Base-by-base conservation (phyloP, 2,888 invertebrate genomes). In the Chrysodeixis includens region DNA sequence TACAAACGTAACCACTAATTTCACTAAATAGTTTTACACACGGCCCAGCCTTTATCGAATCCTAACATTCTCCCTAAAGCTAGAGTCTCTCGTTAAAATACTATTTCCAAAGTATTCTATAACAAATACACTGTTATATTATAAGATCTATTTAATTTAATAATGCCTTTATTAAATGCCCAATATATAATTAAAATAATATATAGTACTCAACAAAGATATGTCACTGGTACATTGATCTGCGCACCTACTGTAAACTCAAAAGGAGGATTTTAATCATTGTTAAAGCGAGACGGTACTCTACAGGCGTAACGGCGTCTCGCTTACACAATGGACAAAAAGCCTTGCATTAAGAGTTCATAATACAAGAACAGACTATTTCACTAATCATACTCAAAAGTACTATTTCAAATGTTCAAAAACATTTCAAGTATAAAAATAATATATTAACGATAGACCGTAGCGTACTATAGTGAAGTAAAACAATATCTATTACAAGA, bases 31-130 rank as follows among this genome's bases (percentile, higher is more conserved):
- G 54, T 71, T 79, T 86, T 91, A 92, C 91, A 93, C 92, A 76
- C 83, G 85, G 86, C 92, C 92, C 93, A 93, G 92, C 92, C 91
- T 92, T 81, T 64, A 73, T 64, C 59, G 60, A 71, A 71, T 73
- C 30, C 30, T 56, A 61, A 69, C 54, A 73, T 66, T 65, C 61
- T 67, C 54, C 56, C 62, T 56, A 67, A 55, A 70, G 67, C 74
- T 77, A 74, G 68, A 69, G 69, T 71, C 61, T 67, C 74, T 68
- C 65, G 59, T 62, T 70, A 73, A 59, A 74, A 78, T 66, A 76
- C 54, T 46, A 46, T 49, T 18, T 4, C 40, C n/a, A 3, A 35
- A 40, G 18, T 49, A 49, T 49, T 20, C 6, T 40, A 40, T 10
- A 49, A 49, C 46, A 49, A 49, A 49, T 20, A 46, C 18, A 18